These are phyloP conservation scores for Sceliomorpha sp. DNA, from an alignment of 2,888 invertebrate species.

Conservation along the genomic window DNA sequence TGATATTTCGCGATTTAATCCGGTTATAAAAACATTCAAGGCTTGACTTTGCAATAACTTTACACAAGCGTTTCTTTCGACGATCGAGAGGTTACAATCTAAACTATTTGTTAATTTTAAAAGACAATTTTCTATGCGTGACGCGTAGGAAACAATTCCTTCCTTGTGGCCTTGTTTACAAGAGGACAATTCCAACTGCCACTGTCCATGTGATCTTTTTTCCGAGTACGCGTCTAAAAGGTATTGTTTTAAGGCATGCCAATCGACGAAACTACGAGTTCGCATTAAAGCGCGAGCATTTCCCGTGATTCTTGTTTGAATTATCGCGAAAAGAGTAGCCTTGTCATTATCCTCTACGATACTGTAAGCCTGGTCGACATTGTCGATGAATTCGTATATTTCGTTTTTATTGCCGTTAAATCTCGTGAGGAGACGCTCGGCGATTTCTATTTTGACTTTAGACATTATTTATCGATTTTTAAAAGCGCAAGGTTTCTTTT, in stretches of 20 bases:
- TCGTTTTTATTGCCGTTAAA: slow-evolving; percentile 51
- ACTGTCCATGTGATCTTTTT: slow-evolving; percentile 63
- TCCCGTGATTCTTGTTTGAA: slow-evolving; percentile 59
- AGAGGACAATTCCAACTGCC: slow-evolving; percentile 65
- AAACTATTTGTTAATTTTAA: slow-evolving; percentile 64
- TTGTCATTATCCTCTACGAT: slow-evolving; percentile 22
- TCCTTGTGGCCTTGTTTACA: slow-evolving; percentile 59
- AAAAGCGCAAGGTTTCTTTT: not conserved
- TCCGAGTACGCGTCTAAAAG: slow-evolving; percentile 49
- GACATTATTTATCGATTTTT: not conserved
- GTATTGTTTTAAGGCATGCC: slow-evolving; percentile 51
- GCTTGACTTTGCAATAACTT: slow-evolving; percentile 65
- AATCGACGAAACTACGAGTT: slow-evolving; percentile 56
- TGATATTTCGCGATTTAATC: slow-evolving; percentile 62
- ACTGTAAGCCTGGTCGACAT: slow-evolving; percentile 27
- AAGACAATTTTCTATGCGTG: slow-evolving; percentile 63
- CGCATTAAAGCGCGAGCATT: slow-evolving; percentile 56
- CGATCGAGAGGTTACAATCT: slow-evolving; percentile 39
- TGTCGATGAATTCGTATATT: slow-evolving; percentile 46
- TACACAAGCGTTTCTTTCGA: slow-evolving; percentile 46
- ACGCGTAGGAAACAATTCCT: slow-evolving; percentile 60
- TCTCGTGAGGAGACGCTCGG: slow-evolving; percentile 29
- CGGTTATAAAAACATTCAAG: slow-evolving; percentile 64
- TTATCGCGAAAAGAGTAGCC: slow-evolving; percentile 52
- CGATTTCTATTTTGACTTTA: slow-evolving; percentile 37